phyloP scores from a whole-genome alignment of 2,888 invertebrate genomes.

The Cephus rjabovi region DNA sequence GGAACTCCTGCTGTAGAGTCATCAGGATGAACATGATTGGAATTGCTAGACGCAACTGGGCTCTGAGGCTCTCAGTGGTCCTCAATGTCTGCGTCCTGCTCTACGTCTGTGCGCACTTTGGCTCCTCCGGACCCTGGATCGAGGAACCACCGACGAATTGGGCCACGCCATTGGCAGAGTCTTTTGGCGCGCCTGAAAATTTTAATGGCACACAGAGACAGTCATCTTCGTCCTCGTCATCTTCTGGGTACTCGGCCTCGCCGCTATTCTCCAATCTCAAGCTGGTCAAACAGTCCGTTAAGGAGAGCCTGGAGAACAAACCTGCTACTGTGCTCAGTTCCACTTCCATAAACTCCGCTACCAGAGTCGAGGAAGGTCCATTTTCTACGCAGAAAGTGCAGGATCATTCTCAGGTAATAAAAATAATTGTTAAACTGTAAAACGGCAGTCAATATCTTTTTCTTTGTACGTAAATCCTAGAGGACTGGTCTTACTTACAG shows the following conservation, averaged over 20 bases:
- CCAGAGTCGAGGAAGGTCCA: not conserved
- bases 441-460: not conserved
- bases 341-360: not conserved
- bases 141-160: slow-evolving; percentile 63
- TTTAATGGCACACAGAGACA: slow-evolving; percentile 5
- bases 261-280: not conserved
- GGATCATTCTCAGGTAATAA: slow-evolving; percentile 5
- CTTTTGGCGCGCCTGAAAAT: slow-evolving; percentile 27
- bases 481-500: not conserved
- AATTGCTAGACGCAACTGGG: slow-evolving; percentile 75
- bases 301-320: not conserved
- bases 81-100: slow-evolving; percentile 79
- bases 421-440: not conserved
- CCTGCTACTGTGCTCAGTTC: not conserved
- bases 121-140: slow-evolving; percentile 61
- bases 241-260: slow-evolving; percentile 1
- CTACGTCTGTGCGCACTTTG: slow-evolving; percentile 78
- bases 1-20: not conserved
- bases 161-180: slow-evolving; percentile 61
- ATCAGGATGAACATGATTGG: slow-evolving; percentile 48
- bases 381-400: slow-evolving; percentile 9
- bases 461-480: not conserved
- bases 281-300: not conserved
- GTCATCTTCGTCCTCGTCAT: slow-evolving; percentile 31
- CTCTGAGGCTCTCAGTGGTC: slow-evolving; percentile 80